These are phyloP conservation scores for Gila orcuttii DNA, from an alignment of 2,113 vertebrate species.

Conservation along the genomic window DNA sequence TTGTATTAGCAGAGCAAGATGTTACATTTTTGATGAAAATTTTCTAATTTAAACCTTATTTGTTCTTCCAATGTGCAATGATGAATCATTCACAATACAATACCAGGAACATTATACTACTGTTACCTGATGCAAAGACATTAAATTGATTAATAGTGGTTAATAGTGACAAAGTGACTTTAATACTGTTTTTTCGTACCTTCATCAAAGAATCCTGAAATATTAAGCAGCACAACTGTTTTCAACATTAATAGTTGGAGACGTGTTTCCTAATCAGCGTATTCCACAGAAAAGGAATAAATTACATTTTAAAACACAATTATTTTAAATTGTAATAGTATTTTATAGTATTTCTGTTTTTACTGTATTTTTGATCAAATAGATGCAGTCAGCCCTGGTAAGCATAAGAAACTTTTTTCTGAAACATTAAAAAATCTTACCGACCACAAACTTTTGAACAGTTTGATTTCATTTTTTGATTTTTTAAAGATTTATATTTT, in stretches of 20 bases:
- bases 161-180: too few species aligned
- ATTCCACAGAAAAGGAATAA: neutral
- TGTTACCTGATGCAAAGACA: too few species aligned
- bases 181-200: too few species aligned
- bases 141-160: too few species aligned
- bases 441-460: neutral
- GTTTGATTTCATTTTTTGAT: neutral
- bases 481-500: neutral
- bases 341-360: neutral
- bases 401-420: too few species aligned
- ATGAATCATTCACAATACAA: neutral
- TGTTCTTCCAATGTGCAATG: neutral
- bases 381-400: neutral
- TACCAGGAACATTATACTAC: too few species aligned
- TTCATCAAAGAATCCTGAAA: too few species aligned
- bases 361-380: neutral
- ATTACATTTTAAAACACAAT: neutral
- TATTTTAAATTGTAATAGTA: neutral
- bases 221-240: too few species aligned
- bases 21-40: neutral
- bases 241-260: too few species aligned
- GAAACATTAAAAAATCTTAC: neutral
- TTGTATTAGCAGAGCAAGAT: neutral
- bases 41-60: neutral
- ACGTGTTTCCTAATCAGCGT: neutral